A percentile compares a stretch with the other conserved stretches of the same genome.
Conservation (phyloP, 53 echinoderm and acorn worm species). For the Arbacia lixula region DNA sequence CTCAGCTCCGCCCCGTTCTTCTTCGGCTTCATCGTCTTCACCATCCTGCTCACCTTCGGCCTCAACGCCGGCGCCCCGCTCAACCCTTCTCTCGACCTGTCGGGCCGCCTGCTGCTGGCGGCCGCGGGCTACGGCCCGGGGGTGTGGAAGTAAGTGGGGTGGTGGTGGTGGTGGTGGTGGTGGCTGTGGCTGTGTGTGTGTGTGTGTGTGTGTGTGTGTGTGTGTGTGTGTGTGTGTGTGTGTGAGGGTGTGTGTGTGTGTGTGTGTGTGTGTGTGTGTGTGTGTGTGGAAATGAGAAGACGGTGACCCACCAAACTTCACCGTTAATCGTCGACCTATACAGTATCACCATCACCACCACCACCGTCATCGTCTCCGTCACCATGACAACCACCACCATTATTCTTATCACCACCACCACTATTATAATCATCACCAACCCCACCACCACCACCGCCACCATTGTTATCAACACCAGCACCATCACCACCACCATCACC, state of each 20-base stretch:
- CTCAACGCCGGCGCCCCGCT: conserved; percentile 63
- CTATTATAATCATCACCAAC: conserved; percentile 6
- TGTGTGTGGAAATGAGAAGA: no score
- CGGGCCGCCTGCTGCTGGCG: conserved; percentile 48
- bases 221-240: no score
- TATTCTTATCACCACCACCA: background rate
- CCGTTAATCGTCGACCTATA: no score
- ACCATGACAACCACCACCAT: conserved; percentile 11
- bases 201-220: no score
- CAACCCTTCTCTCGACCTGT: conserved; percentile 59
- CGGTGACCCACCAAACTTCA: no score
- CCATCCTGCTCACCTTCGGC: conserved; percentile 46
- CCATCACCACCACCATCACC: conserved; percentile 34
- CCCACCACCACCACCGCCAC: background rate
- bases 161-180: no score
- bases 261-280: no score
- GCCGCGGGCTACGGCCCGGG: conserved; percentile 36
- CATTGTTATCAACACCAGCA: conserved; percentile 13
- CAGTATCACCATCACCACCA: background rate
- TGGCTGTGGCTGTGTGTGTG: no score
- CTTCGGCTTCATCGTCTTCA: conserved; percentile 46
- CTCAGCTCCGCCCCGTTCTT: conserved; percentile 51
- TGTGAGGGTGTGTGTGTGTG: no score
- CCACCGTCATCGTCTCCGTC: background rate
- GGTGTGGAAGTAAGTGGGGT: conserved; percentile 67